Conservation (phyloP, 1,140 invertebrate genomes). For the Grapholita molesta region DNA sequence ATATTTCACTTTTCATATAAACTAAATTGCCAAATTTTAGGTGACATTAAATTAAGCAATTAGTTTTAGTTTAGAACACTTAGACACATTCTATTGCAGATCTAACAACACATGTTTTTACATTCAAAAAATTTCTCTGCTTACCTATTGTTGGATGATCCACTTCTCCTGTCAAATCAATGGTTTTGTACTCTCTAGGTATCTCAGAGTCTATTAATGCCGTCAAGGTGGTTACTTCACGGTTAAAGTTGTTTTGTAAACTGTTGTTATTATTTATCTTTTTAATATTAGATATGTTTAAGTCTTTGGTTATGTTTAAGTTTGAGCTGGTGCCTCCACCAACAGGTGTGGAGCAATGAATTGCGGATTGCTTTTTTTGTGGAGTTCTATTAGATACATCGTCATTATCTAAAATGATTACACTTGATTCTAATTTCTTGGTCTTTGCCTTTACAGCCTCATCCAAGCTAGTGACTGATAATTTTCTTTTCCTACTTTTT, state of each 20-base stretch:
- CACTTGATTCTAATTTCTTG: conserved; percentile 20
- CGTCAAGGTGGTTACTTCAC: conserved; percentile 41
- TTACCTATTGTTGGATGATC: conserved; percentile 26
- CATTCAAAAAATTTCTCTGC: not conserved
- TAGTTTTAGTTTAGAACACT: too few species aligned
- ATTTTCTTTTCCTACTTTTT: not conserved
- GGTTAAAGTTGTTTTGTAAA: conserved; percentile 28
- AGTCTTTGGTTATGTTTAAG: conserved; percentile 12
- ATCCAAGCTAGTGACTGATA: not conserved
- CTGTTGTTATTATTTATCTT: conserved; percentile 22
- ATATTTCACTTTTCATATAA: too few species aligned
- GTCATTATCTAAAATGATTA: conserved; percentile 43
- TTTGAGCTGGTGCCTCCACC: conserved; percentile 17
- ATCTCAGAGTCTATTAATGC: conserved; percentile 49
- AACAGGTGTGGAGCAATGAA: conserved; percentile 47
- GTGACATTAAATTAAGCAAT: too few species aligned
- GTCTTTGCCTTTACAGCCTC: not conserved
- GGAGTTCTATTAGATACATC: conserved; percentile 23
- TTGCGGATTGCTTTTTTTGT: conserved; percentile 23
- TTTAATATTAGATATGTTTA: not conserved
- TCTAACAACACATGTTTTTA: too few species aligned
- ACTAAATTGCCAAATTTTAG: too few species aligned
- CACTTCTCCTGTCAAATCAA: conserved; percentile 53
- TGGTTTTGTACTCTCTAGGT: conserved; percentile 40
- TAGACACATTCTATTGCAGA: too few species aligned